Conservation (phyloP, 2,113 vertebrate genomes). For the Junco hyemalis region DNA sequence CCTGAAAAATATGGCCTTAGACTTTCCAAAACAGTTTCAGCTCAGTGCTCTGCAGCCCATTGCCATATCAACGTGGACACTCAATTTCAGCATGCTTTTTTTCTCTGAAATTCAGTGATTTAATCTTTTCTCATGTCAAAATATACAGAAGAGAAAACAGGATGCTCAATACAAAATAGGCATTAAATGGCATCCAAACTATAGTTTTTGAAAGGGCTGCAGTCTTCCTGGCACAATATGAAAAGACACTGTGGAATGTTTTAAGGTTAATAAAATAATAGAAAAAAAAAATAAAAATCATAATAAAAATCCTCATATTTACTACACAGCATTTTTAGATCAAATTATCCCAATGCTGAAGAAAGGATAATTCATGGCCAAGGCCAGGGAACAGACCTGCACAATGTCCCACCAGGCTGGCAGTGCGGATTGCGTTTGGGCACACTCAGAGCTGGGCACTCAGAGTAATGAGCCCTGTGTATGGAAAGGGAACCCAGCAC, state of each 20-base stretch:
- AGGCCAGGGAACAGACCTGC: background rate
- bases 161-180: background rate
- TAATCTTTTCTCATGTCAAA: background rate
- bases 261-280: background rate
- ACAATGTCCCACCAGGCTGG: background rate
- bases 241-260: background rate
- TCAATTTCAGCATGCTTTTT: background rate
- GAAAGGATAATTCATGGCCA: background rate
- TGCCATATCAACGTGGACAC: background rate
- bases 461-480: background rate
- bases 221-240: background rate
- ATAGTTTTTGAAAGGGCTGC: background rate
- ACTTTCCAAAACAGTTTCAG: background rate
- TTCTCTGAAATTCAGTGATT: background rate
- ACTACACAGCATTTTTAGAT: background rate
- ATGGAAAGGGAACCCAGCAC: background rate
- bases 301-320: background rate
- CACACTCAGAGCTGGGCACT: background rate
- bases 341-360: background rate
- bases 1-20: background rate
- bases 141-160: background rate
- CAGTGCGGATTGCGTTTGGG: accelerated
- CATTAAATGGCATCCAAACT: background rate
- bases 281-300: no score
- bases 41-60: background rate